phyloP scores from a whole-genome alignment of 2,888 invertebrate species.

The Myopa testacea region DNA sequence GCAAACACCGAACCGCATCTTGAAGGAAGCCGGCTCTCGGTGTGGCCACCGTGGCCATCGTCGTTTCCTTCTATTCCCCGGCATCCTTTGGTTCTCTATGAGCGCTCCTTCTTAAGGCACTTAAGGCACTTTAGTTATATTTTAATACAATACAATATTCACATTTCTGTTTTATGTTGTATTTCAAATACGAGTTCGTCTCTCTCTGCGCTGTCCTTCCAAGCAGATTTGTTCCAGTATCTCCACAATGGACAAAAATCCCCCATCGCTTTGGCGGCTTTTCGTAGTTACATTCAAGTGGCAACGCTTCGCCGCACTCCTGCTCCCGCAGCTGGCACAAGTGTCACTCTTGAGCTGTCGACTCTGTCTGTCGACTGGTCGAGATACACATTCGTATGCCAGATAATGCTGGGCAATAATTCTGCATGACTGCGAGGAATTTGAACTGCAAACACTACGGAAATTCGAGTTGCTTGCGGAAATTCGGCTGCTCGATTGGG shows the following conservation, averaged over 20 bases:
- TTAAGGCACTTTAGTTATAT: too few relatives aligned
- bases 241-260: too few relatives aligned
- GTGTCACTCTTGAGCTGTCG: not conserved
- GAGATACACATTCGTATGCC: not conserved
- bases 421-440: not conserved
- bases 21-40: not conserved
- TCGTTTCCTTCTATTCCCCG: too few relatives aligned
- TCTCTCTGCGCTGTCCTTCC: too few relatives aligned
- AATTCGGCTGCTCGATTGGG: not conserved
- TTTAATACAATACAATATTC: too few relatives aligned
- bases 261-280: too few relatives aligned
- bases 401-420: not conserved
- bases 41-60: not conserved
- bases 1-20: not conserved
- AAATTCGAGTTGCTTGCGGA: not conserved
- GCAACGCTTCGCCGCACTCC: not conserved
- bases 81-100: too few relatives aligned
- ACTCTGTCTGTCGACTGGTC: not conserved
- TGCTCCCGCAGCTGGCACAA: not conserved
- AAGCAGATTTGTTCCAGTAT: too few relatives aligned
- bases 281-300: not conserved
- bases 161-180: too few relatives aligned
- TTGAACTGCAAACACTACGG: not conserved
- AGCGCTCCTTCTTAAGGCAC: too few relatives aligned
- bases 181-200: too few relatives aligned